Conservation (phyloP, 1,140 invertebrate species). For the Lepidotrigona ventralis region DNA sequence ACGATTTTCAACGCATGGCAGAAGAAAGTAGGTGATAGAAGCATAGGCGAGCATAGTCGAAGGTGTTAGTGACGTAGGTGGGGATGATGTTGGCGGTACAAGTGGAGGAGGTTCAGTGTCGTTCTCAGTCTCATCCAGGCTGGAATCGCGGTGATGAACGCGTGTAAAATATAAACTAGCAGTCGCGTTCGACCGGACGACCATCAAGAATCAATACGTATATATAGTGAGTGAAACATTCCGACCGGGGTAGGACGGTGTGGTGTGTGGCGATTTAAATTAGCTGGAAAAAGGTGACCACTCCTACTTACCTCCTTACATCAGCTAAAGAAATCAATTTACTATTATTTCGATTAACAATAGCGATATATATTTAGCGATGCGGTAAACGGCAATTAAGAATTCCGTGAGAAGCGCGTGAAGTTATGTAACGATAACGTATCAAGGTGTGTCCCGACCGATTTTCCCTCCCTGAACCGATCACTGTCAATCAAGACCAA, state of each 20-base stretch:
- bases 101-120: constrained; percentile 50
- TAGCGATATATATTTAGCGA: not conserved
- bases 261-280: not conserved
- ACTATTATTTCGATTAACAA: not conserved
- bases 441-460: not conserved
- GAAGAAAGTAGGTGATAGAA: constrained; percentile 44
- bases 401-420: not conserved
- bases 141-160: constrained; percentile 40
- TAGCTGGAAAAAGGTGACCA: constrained; percentile 18
- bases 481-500: too few species aligned
- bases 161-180: not conserved
- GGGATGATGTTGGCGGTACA: constrained; percentile 32
- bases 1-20: constrained; percentile 16
- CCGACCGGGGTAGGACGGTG: not conserved
- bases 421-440: not conserved
- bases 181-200: not conserved
- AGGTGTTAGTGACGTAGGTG: constrained; percentile 40
- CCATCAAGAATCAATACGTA: constrained; percentile 12
- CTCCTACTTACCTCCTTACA: not conserved
- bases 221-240: not conserved
- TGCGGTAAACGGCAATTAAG: not conserved
- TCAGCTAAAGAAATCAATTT: not conserved
- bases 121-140: constrained; percentile 39
- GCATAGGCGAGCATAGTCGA: not conserved
- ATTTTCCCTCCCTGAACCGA: not conserved